Percentiles rank a stretch among this genome's conserved stretches.
Conservation (phyloP, 1,140 invertebrate genomes). For the Diachasma alloeum region DNA sequence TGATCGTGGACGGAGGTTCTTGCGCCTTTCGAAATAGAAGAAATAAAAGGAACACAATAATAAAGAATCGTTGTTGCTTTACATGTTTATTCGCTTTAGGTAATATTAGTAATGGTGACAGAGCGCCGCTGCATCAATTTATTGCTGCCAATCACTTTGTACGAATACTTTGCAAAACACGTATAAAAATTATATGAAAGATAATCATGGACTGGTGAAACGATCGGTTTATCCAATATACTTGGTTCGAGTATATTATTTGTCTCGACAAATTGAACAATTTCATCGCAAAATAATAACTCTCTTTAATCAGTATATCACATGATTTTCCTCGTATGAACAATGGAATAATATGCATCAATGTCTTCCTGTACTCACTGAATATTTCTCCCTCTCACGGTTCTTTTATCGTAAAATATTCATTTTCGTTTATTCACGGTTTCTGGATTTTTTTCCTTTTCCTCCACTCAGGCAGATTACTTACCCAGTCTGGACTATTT, state of each 20-base stretch:
- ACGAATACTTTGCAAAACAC: constrained; percentile 2
- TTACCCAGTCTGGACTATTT: neutral
- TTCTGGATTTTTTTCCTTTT: neutral
- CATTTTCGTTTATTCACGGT: neutral
- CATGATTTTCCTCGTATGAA: neutral
- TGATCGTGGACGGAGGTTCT: neutral
- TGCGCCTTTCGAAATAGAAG: neutral
- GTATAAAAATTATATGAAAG: neutral
- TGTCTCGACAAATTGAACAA: neutral
- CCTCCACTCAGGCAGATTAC: neutral
- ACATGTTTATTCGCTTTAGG: constrained; percentile 21
- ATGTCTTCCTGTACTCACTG: constrained; percentile 2
- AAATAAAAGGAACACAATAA: neutral
- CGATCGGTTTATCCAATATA: neutral
- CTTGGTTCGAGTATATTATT: neutral
- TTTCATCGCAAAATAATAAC: constrained; percentile 1
- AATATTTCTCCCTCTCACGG: neutral
- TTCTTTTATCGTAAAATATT: neutral
- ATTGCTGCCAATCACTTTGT: constrained; percentile 2
- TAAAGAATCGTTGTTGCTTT: constrained; percentile 21
- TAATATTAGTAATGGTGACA: constrained; percentile 20
- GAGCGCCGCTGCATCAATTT: constrained; percentile 1
- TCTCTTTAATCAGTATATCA: constrained; percentile 4
- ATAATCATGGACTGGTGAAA: neutral
- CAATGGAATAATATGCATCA: neutral